Percentiles rank a stretch among this genome's conserved stretches.
These are phyloP conservation scores for Diaprepes abbreviatus DNA, from an alignment of 2,888 invertebrate species.

Conservation along the genomic window DNA sequence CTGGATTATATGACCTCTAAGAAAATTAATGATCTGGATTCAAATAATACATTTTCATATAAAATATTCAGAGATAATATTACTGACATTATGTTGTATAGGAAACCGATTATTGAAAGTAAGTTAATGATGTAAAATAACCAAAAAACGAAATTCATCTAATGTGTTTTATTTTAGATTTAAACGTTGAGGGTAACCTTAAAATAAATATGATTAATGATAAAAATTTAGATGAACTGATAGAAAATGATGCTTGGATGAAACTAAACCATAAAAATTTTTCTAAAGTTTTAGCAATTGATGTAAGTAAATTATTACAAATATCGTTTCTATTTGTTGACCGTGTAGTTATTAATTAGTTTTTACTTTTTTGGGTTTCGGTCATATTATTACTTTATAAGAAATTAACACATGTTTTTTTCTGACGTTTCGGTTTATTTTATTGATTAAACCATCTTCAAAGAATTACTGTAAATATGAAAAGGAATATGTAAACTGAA, in stretches of 20 bases:
- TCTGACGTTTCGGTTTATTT: no score
- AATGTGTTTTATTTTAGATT: slow-evolving; percentile 57
- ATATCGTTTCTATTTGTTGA: no score
- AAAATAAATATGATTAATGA: slow-evolving; percentile 62
- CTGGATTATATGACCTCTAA: slow-evolving; percentile 55
- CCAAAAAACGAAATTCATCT: neutral
- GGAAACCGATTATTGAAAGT: slow-evolving; percentile 66
- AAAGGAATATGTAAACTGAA: no score
- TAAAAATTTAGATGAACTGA: slow-evolving; percentile 45
- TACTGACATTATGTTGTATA: slow-evolving; percentile 62
- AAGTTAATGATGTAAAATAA: slow-evolving; percentile 27
- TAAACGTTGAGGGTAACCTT: slow-evolving; percentile 64
- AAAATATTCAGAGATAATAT: slow-evolving; percentile 57
- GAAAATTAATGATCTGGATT: slow-evolving; percentile 64
- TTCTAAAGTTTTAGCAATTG: slow-evolving; percentile 28
- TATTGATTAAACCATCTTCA: no score
- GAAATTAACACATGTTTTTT: no score
- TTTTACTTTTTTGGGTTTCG: no score
- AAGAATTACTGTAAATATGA: no score
- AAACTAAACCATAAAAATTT: slow-evolving; percentile 28
- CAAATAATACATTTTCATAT: slow-evolving; percentile 56
- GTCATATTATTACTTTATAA: no score
- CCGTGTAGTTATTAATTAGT: no score
- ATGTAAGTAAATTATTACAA: slow-evolving; percentile 47
- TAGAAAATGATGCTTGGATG: slow-evolving; percentile 37